Conservation (phyloP, 2,113 vertebrate species). For the Megaptera novaeangliae region DNA sequence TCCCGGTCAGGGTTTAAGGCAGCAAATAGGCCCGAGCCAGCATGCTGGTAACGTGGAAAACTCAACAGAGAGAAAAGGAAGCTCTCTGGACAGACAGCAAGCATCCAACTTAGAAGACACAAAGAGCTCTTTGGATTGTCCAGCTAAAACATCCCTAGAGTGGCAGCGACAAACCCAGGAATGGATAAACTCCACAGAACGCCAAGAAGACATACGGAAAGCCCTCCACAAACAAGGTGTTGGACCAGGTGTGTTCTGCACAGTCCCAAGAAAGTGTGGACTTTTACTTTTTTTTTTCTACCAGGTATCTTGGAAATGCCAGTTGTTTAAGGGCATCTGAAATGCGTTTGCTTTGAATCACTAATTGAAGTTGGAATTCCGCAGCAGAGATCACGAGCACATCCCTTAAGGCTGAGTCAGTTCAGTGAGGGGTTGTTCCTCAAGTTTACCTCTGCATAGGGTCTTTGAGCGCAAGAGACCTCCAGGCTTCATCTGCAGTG, state of each 20-base stretch:
- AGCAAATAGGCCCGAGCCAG: conserved; percentile 86
- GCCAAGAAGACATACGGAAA: conserved; percentile 89
- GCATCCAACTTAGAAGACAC: conserved; percentile 88
- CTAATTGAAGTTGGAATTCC: not conserved
- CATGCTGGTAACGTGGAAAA: conserved; percentile 79
- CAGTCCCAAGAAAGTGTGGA: conserved; percentile 68
- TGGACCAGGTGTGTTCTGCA: conserved; percentile 84
- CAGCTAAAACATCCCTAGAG: conserved; percentile 90
- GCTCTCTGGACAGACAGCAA: conserved; percentile 94
- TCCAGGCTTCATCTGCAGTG: not conserved
- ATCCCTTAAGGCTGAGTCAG: not conserved
- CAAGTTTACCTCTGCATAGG: not conserved
- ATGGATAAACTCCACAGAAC: conserved; percentile 91
- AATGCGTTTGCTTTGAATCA: not conserved
- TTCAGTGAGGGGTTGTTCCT: not conserved
- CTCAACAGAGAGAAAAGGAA: conserved; percentile 90
- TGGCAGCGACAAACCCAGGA: conserved; percentile 93
- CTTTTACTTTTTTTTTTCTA: conserved; percentile 18
- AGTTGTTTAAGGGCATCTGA: not conserved
- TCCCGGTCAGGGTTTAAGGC: conserved; percentile 92
- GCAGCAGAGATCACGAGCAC: not conserved
- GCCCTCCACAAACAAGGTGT: conserved; percentile 90
- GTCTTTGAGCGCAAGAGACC: not conserved
- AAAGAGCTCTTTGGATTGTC: conserved; percentile 91
- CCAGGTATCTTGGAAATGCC: conserved; percentile 41